Base-by-base conservation (phyloP, 2,888 invertebrate species). In the Erebia epiphron region DNA sequence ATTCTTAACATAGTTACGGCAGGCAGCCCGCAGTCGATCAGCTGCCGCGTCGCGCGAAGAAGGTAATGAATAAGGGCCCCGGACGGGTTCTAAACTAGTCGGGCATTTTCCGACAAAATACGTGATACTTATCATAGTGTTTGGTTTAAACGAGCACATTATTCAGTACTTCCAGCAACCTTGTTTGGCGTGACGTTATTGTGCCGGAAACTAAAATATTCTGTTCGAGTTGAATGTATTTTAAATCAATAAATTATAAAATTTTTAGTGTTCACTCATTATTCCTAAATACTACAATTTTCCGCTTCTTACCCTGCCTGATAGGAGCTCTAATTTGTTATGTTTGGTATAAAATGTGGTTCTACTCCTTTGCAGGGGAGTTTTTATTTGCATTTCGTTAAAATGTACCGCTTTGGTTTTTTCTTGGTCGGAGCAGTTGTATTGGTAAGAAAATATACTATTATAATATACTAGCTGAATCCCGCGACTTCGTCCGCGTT, bases 331-430 rank as follows among this genome's bases (percentile, higher is more conserved):
- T 65, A 26, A 60, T 63, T 54, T 69, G 69, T 56, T 63, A 43
- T 16, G 13, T 54, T 64, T 64, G 16, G 60, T 72, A 72, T 69
- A 67, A 67, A 71, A 70, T 61, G 58, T 49, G 49, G 26, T 61
- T 49, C 21, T 13, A 16, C 54, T 50, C n/a, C 52, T 64, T 35
- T 41, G 3, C 11, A 9, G 26, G 21, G 11, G 18, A 16, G 49
- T 52, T 26, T 41, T 56, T 54, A 41, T 50, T 63, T 21, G 61
- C 18, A 11, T 49, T 3, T 60, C 58, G 7, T 50, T n/a, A 58
- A 21, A 58, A 72, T 72, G 72, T 11, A 72, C 41, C 67, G 67
- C 16, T 46, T 67, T 26, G 50, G 43, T 9, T 5, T 64, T 52
- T 8, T 69, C 18, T 49, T 72, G 13, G 54, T 70, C 54, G 60